Evolutionary conservation across 2,797 vertebrate genomes (phyloP), one percentile per base, ranked within the genome.

Genomic region (Hoplostethus mediterraneus): DNA sequence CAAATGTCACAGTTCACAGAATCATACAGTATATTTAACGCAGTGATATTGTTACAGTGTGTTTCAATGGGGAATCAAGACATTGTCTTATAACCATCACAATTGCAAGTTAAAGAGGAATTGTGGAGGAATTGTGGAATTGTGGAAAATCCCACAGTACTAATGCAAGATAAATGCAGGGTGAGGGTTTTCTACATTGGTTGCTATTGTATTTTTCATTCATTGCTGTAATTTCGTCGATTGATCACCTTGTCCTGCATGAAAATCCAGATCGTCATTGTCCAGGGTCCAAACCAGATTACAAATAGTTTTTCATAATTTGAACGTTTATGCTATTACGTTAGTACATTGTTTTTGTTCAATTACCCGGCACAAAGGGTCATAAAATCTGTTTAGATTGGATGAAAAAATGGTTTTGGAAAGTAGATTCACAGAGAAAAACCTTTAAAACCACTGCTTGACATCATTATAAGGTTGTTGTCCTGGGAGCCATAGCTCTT

Each of bases 401-500:
- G 2, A 36, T 36, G 33, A 21, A 33, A 33, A 33, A 33, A 33
- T 6, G 21, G 13, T 40, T 79, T 54, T 62, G 0, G 42, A 11
- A 25, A 40, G 21, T 40, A 33, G 12, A 64, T 75, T 30, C 11
- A 55, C 54, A 57, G 21, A 47, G 16, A 47, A 14, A 14, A 30
- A 28, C 2, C 2, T 42, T 62, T 65, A 13, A 56, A 57, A 53
- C 38, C 64, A 60, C 57, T 28, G 73, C 30, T 40, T 55, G 14
- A 64, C 59, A 51, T 75, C 30, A 25, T 17, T 5, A 33, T n/a
- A 65, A 53, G 28, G 47, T 60, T 66, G 53, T 40, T 64, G 58
- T 63, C 71, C 66, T 44, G 61, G 63, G 56, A 69, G 57, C 71
- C 61, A 62, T 62, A 68, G 42, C 67, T 72, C 67, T 59, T 73